A percentile compares a stretch with the other conserved stretches of the same genome.
phyloP scores from a whole-genome alignment of 64 coral and sea anemone species.

The Pocillopora verrucosa region DNA sequence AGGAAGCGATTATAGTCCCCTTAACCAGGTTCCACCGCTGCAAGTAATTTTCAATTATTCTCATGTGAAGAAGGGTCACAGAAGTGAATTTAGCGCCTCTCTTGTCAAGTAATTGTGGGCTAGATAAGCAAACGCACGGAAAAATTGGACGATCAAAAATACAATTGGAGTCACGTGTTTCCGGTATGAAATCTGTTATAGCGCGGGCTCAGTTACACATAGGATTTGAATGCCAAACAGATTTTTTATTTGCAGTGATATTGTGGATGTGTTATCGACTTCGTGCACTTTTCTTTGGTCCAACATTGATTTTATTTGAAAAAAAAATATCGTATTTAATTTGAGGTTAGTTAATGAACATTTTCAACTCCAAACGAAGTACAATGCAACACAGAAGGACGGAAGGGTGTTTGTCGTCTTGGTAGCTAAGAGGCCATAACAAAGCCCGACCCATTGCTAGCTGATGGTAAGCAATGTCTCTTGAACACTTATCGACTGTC shows the following conservation, averaged over 20 bases:
- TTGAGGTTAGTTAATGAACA: background rate
- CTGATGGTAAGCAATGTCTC: background rate
- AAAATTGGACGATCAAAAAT: too few relatives aligned
- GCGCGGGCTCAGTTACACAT: constrained; percentile 9
- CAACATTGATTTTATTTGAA: background rate
- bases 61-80: too few relatives aligned
- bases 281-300: background rate
- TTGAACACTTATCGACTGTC: background rate
- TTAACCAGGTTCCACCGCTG: too few relatives aligned
- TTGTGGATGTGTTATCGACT: background rate
- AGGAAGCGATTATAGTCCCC: too few relatives aligned
- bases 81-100: too few relatives aligned
- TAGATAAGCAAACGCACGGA: too few relatives aligned
- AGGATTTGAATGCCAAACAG: background rate
- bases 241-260: background rate
- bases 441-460: background rate
- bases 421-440: constrained; percentile 28
- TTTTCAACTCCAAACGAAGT: background rate
- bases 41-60: too few relatives aligned
- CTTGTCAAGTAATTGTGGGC: too few relatives aligned
- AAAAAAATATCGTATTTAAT: background rate
- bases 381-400: background rate
- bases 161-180: constrained; percentile 5
- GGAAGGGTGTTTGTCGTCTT: constrained; percentile 2
- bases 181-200: background rate